Conservation (phyloP, 2,113 vertebrate species). For the Dipodomys ordii region DNA sequence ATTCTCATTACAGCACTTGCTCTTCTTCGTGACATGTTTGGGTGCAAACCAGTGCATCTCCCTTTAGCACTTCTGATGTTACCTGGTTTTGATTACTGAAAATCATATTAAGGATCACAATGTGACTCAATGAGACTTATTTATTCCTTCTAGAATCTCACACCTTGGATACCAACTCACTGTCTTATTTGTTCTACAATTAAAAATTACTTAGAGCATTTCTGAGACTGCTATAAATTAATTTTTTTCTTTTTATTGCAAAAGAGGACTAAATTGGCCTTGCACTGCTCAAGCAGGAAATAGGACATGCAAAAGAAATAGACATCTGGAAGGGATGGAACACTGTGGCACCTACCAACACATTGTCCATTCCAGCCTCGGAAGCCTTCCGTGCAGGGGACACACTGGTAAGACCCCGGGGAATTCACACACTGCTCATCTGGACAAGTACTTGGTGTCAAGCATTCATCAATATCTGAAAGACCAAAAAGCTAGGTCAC, state of each 20-base stretch:
- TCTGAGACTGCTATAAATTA: neutral
- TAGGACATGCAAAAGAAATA: neutral
- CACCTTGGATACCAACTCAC: neutral
- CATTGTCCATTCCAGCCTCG: constrained; percentile 93
- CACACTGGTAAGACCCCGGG: constrained; percentile 93
- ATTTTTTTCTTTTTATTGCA: neutral
- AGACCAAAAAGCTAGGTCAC: constrained; percentile 54
- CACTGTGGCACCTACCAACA: constrained; percentile 88
- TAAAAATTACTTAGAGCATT: neutral
- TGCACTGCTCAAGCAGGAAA: neutral
- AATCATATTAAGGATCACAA: neutral
- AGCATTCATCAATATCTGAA: constrained; percentile 95
- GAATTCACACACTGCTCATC: constrained; percentile 93
- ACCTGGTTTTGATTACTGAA: neutral
- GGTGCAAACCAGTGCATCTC: neutral
- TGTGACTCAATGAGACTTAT: neutral
- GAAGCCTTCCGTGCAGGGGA: constrained; percentile 93
- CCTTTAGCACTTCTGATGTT: neutral
- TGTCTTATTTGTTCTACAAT: constrained; percentile 11
- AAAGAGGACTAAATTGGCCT: neutral
- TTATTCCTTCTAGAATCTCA: neutral
- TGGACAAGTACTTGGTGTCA: constrained; percentile 88
- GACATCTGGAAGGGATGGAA: neutral
- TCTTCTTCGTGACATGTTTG: neutral
- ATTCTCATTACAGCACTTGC: no score